phyloP scores from a whole-genome alignment of 2,888 invertebrate genomes.

The Diaperis boleti region DNA sequence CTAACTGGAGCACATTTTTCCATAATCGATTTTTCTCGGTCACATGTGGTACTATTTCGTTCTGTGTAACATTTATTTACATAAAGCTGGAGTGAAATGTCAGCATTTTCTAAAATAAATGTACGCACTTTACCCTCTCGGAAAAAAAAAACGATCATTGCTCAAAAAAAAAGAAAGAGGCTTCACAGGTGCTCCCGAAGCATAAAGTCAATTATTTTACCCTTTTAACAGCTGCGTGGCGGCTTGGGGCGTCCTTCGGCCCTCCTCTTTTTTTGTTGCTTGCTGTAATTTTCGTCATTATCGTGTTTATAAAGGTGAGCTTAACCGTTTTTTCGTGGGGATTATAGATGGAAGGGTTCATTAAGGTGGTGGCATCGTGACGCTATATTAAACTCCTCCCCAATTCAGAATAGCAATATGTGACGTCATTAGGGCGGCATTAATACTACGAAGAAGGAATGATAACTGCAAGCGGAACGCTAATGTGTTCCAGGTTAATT shows the following conservation, averaged over 20 bases:
- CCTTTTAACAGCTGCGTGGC: constrained; percentile 47
- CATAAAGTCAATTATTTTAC: constrained; percentile 52
- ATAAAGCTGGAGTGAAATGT: constrained; percentile 35
- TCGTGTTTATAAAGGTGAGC: constrained; percentile 23
- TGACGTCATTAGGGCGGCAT: constrained; percentile 55
- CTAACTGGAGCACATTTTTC: constrained; percentile 34
- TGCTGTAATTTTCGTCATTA: constrained; percentile 33
- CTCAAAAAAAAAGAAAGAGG: constrained; percentile 30
- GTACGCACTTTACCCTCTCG: constrained; percentile 26
- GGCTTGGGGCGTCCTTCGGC: constrained; percentile 26
- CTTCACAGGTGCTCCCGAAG: constrained; percentile 33
- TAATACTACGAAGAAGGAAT: constrained; percentile 54
- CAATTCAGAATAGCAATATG: constrained; percentile 56
- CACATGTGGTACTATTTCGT: constrained; percentile 29
- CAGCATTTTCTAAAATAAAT: constrained; percentile 26
- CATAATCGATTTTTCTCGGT: constrained; percentile 32
- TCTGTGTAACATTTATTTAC: constrained; percentile 24
- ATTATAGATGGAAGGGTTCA: constrained; percentile 31
- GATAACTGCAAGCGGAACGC: constrained; percentile 52
- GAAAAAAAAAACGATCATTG: constrained; percentile 31
- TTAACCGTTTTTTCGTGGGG: constrained; percentile 18
- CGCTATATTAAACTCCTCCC: constrained; percentile 51
- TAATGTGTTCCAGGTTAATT: constrained; percentile 57
- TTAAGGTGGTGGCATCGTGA: constrained; percentile 32
- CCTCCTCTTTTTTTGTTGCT: constrained; percentile 40